Conservation (phyloP, 1,140 invertebrate genomes). For the Drosophila oshimai region DNA sequence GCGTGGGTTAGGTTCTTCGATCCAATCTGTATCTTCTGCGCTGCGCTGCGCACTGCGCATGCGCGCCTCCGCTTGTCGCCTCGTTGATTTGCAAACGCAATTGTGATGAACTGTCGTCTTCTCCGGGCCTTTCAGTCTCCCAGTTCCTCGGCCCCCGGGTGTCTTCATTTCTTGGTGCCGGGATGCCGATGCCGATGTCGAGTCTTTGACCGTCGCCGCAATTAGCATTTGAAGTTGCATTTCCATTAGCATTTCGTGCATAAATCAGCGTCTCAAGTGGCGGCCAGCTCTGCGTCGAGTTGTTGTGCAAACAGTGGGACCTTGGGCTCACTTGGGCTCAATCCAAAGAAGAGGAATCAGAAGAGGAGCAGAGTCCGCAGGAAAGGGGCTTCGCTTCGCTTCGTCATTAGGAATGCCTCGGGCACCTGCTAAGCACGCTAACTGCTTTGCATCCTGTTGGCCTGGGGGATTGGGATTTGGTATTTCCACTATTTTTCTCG, state of each 20-base stretch:
- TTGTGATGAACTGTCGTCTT: conserved; percentile 71
- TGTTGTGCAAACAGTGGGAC: conserved; percentile 48
- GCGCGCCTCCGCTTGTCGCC: conserved; percentile 30
- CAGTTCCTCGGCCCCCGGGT: not conserved
- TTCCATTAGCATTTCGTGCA: conserved; percentile 71
- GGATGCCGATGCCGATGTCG: conserved; percentile 10
- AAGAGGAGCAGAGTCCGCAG: not conserved
- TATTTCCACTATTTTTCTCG: not conserved
- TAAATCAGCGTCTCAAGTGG: conserved; percentile 61
- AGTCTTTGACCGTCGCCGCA: conserved; percentile 78
- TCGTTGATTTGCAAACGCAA: conserved; percentile 64
- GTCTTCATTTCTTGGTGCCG: not conserved
- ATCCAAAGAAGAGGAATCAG: not conserved
- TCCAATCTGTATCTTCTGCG: conserved; percentile 6
- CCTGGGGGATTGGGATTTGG: not conserved
- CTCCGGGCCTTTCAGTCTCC: not conserved
- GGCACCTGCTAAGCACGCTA: conserved; percentile 35
- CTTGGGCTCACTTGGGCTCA: conserved; percentile 33
- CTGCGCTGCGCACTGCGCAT: conserved; percentile 41
- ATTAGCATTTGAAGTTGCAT: conserved; percentile 81
- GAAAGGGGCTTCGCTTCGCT: not conserved
- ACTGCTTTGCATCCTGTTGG: conserved; percentile 37
- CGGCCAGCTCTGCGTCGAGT: conserved; percentile 1
- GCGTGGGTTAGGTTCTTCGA: conserved; percentile 23
- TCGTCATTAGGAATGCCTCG: conserved; percentile 36